Conservation (phyloP, 2,888 invertebrate genomes). For the Julus scandinavius region DNA sequence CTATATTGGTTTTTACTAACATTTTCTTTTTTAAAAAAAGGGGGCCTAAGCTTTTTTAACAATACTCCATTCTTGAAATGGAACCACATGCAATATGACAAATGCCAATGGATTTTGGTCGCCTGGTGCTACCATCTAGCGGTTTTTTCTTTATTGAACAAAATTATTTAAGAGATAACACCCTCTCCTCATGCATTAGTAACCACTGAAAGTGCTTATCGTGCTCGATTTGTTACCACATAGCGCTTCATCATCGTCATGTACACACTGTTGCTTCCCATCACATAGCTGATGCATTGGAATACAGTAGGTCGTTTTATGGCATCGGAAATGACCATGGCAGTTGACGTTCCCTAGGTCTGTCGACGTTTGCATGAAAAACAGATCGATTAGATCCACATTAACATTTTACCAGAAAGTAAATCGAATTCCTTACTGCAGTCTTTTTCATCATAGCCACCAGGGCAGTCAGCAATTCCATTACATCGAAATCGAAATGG, state of each 20-base stretch:
- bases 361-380: not conserved
- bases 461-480: constrained; percentile 62
- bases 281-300: constrained; percentile 61
- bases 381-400: constrained; percentile 9
- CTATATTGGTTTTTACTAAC: too few relatives aligned
- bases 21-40: too few relatives aligned
- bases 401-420: not conserved
- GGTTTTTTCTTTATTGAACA: not conserved
- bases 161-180: not conserved
- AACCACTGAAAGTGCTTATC: not conserved
- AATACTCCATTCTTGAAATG: too few relatives aligned
- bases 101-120: not conserved
- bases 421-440: constrained; percentile 58
- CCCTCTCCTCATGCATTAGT: not conserved
- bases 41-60: too few relatives aligned
- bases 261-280: constrained; percentile 61
- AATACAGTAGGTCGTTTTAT: constrained; percentile 61
- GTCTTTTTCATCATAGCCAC: constrained; percentile 61
- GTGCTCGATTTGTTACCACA: constrained; percentile 59
- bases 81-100: too few relatives aligned
- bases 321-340: constrained; percentile 62
- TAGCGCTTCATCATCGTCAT: constrained; percentile 62
- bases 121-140: not conserved
- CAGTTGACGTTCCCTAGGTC: constrained; percentile 59
- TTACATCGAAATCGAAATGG: constrained; percentile 62